Evolutionary conservation across 2,797 vertebrate species (phyloP), one percentile per base, ranked within the genome.

Genomic region (Oreochromis grahami): DNA sequence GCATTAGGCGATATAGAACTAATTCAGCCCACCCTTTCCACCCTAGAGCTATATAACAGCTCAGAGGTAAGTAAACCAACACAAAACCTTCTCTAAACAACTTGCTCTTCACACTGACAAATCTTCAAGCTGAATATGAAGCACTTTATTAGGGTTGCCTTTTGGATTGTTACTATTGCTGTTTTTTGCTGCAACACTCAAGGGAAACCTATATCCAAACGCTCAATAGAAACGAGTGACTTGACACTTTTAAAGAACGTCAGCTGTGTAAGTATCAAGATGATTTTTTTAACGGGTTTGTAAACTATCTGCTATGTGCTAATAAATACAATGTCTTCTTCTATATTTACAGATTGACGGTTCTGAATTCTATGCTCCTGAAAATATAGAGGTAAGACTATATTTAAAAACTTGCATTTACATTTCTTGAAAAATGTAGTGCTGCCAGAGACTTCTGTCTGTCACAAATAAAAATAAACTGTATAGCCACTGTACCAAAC

Each of bases 21-120:
- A 86, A 79, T 85, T 82, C 92, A 78, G 83, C 94, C 94, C 95
- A 94, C 94, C 92, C 81, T 94, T 94, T 95, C 93, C 94, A 94
- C 72, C 84, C 51, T 4, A 78, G 58, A 50, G 34, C 79, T 90
- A 26, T 93, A 91, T 89, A 93, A 91, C 45, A 60, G 8, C n/a
- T 45, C 80, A 72, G 26, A 38, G 38, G 14, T 58, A 38, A 87
- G 51, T 60, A 83, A 81, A 81, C n/a, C 81, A 85, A 82, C 43
- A 26, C 76, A 76, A 43, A 80, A 87, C 15, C 68, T 53, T 58
- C 38, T 83, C 65, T 60, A 17, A 85, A 60, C 78, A 79, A 80
- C 83, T 63, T 81, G 78, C 15, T 78, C 4, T 72, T 72, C 82
- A 87, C 74, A 79, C 51, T 8, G 78, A 76, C 74, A 14, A 82